These are phyloP conservation scores for Hyla sarda DNA, from an alignment of 2,113 vertebrate species.

Conservation along the genomic window DNA sequence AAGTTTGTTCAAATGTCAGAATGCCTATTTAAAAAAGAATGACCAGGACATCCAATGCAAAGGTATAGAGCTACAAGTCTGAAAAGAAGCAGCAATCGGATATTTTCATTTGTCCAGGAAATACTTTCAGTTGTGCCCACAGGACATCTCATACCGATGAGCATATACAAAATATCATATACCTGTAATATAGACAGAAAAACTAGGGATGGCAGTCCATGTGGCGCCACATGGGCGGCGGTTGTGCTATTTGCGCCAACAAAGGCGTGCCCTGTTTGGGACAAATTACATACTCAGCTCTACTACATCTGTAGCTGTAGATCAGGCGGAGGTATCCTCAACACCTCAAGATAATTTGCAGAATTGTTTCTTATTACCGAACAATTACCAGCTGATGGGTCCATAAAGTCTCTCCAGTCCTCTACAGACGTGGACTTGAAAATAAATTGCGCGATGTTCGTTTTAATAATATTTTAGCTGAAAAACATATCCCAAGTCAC, in stretches of 20 bases:
- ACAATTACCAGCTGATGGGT: neutral
- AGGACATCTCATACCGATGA: neutral
- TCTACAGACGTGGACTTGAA: neutral
- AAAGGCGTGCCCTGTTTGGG: neutral
- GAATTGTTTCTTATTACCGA: neutral
- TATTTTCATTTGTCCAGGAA: too few species aligned
- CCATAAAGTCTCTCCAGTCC: neutral
- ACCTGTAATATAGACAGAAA: neutral
- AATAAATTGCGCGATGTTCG: neutral
- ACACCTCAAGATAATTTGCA: neutral
- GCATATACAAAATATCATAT: neutral
- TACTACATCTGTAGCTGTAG: neutral
- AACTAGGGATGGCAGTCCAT: neutral
- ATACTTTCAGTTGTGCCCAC: neutral
- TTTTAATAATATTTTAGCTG: neutral
- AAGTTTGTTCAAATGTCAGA: too few species aligned
- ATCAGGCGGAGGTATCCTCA: neutral
- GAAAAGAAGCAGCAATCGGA: too few species aligned
- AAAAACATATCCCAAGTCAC: conserved; percentile 8
- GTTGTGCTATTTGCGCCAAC: neutral
- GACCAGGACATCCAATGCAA: neutral
- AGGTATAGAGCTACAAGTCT: neutral
- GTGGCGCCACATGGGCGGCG: neutral
- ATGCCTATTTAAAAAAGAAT: too few species aligned
- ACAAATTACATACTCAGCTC: neutral